Evolutionary conservation across 2,797 vertebrate species (phyloP).

Genomic region (Pangasius krempfi): DNA sequence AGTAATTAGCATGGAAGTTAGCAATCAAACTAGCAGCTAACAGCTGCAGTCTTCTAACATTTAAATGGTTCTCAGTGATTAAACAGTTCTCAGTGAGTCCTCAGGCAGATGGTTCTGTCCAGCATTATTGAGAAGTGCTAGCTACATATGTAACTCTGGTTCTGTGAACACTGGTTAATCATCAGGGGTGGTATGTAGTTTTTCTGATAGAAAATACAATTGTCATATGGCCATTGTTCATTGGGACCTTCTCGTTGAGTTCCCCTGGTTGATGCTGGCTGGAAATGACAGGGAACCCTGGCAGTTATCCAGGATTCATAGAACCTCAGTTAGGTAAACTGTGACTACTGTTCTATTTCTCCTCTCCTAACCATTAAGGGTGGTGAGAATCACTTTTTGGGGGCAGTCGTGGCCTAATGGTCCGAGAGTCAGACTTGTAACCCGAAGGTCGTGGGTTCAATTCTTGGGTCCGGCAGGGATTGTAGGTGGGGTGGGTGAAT

Average conservation of each 20-base stretch:
- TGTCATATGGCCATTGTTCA: background rate
- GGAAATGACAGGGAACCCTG: background rate
- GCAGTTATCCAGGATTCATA: background rate
- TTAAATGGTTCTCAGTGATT: too few relatives aligned
- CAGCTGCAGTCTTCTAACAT: background rate
- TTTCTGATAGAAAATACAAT: background rate
- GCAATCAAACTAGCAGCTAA: background rate
- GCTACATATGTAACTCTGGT: background rate
- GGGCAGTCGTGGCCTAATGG: too few relatives aligned
- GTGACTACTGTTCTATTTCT: background rate
- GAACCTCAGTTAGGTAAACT: background rate
- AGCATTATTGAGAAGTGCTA: background rate
- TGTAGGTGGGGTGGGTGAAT: too few relatives aligned
- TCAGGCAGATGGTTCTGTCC: background rate
- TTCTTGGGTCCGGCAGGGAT: too few relatives aligned
- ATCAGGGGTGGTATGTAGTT: background rate
- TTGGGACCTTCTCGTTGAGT: background rate
- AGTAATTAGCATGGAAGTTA: background rate
- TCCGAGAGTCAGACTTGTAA: too few relatives aligned
- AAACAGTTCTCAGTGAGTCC: background rate
- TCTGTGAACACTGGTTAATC: background rate
- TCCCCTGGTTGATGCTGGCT: background rate
- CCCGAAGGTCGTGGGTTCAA: too few relatives aligned
- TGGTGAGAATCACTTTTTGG: background rate
- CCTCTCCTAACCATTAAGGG: background rate